Evolutionary conservation across 1,140 invertebrate genomes (phyloP), one percentile per base, ranked within the genome.

Genomic region (Leptonema lineaticorne): DNA sequence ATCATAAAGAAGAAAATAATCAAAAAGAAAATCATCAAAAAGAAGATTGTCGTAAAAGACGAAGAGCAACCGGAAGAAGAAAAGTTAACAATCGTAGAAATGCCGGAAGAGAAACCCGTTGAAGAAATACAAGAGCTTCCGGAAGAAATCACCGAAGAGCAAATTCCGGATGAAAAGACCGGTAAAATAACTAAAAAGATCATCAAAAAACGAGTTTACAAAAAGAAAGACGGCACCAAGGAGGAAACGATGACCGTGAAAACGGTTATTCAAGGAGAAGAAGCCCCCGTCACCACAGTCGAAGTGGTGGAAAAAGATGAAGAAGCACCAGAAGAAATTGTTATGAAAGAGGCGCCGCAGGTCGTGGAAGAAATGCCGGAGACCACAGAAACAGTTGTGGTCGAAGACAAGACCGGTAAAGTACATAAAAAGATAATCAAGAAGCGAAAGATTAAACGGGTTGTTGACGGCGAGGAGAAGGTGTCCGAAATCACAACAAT

Each of bases 401-500:
- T 11, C 18, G 20, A 68, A 56, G 58, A 62, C 50, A 4, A 46
- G 7, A 53, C 58, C 27, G 74, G 74, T 28, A 76, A 75, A 8
- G 66, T 74, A 30, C 62, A 71, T 76, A 37, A 53, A 26, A 50
- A 64, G 4, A 28, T 41, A 65, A 28, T 74, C 69, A 68, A 82
- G 75, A 70, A 72, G 58, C 29, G 68, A 29, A 60, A 70, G 28
- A 72, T 70, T 53, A 69, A 71, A 26, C 63, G 65, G 73, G 69
- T 66, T 9, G 59, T 69, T 24, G 77, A 78, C 66, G 76, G 57
- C 67, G 74, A 48, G 69, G 75, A 11, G 75, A 69, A 69, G 41
- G 71, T 74, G 0, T 79, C 77, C 60, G 78, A 84, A n/a, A 78
- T 83, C 28, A 78, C 81, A 63, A 75, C 78, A 24, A 74, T 78